Evolutionary conservation across 2,888 invertebrate genomes (phyloP).

Genomic region (Chelonus formosanus): DNA sequence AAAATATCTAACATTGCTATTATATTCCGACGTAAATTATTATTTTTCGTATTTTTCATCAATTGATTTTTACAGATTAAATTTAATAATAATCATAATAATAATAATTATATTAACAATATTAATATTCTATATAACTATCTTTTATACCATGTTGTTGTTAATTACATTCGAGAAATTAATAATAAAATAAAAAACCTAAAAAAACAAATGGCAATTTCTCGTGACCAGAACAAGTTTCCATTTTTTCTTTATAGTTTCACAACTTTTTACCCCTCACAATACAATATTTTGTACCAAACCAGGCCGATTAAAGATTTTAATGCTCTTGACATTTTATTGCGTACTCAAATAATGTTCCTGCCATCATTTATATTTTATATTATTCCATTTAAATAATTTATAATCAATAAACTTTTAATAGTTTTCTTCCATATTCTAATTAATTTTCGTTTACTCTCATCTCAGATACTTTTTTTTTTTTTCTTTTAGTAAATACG

Average conservation of each 20-base stretch:
- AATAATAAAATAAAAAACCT: constrained; percentile 42
- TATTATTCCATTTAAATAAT: constrained; percentile 62
- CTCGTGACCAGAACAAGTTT: constrained; percentile 64
- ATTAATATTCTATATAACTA: constrained; percentile 47
- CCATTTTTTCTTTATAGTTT: constrained; percentile 46
- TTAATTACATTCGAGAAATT: constrained; percentile 47
- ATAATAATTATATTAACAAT: constrained; percentile 61
- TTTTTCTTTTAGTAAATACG: constrained; percentile 30
- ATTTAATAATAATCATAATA: constrained; percentile 57
- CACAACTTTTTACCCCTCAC: constrained; percentile 62
- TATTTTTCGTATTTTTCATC: constrained; percentile 52
- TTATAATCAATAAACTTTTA: constrained; percentile 58
- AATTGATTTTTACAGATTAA: constrained; percentile 40
- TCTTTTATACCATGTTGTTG: constrained; percentile 40
- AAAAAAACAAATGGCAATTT: constrained; percentile 60
- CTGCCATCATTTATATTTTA: constrained; percentile 59
- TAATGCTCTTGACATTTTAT: constrained; percentile 50
- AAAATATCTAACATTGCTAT: constrained; percentile 63
- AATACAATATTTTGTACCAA: constrained; percentile 63
- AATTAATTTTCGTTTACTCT: constrained; percentile 30
- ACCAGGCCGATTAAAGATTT: constrained; percentile 63
- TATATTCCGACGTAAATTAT: constrained; percentile 55
- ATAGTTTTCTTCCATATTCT: constrained; percentile 47
- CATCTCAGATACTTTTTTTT: constrained; percentile 10
- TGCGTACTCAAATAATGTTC: constrained; percentile 59